Evolutionary conservation across 2,888 invertebrate genomes (phyloP), one percentile per base, ranked within the genome.

Genomic region (Netelia inedita): DNA sequence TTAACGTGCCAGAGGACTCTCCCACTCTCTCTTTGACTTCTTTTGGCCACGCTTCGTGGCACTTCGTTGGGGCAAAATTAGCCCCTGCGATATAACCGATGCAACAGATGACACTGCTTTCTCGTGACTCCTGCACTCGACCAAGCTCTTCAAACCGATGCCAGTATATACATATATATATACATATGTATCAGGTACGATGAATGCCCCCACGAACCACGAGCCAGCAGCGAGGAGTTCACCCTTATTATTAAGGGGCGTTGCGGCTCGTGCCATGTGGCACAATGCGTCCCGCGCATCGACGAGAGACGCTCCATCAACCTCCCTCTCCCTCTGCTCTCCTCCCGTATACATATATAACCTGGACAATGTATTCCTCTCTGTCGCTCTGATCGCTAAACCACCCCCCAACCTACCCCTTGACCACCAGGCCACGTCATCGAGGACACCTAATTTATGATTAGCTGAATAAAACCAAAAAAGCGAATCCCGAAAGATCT

Each of bases 91-190:
- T 75, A 85, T 89, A 91, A 92, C 91, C 91, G 91, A 92, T 91
- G 91, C 91, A 92, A 92, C 91, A 92, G 91, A 92, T 92, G 91
- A 92, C 92, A 92, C 91, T 87, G 87, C 87, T 88, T 90, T 89
- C 85, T 89, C 87, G 85, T 86, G 87, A 87, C 88, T 88, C 83
- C 85, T 80, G 79, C 78, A 43, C 63, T 73, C 71, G 65, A 79
- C 63, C 84, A 72, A 79, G 63, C 76, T 86, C 59, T 80, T 35
- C 79, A 61, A 16, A 50, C 71, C 69, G 55, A 76, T 78, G 59
- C 79, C 69, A 82, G 63, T 59, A 69, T 72, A 66, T 75, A 74
- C 21, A 19, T 28, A 50, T 63, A 53, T 75, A 63, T 65, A 65
- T 46, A 65, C 50, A 55, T 41, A 69, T 75, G 55, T 69, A 63